Percentiles rank a stretch among this genome's conserved stretches.
Conservation (phyloP, 2,113 vertebrate species). For the Triplophysa siluroides region DNA sequence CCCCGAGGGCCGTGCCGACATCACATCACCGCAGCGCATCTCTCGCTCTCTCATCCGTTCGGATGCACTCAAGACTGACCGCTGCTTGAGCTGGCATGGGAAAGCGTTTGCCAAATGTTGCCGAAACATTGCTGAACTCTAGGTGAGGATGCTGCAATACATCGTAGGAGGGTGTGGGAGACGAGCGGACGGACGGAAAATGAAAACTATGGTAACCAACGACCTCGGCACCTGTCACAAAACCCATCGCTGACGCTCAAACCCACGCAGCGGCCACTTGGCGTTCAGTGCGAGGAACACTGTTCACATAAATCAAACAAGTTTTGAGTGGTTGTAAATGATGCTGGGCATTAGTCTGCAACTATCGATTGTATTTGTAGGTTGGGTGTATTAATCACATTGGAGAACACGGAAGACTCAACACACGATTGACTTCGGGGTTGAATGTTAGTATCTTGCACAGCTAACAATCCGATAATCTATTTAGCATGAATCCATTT, state of each 20-base stretch:
- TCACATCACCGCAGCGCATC: background rate
- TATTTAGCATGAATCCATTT: background rate
- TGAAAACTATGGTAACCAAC: background rate
- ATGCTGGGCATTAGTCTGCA: background rate
- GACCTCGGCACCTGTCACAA: background rate
- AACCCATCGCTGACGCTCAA: background rate
- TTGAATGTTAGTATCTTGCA: background rate
- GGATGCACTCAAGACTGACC: background rate
- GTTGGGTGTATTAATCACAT: background rate
- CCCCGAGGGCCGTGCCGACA: constrained; percentile 7
- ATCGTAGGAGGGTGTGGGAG: background rate
- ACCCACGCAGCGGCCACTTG: constrained; percentile 4
- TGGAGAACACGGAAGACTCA: background rate
- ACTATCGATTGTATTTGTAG: background rate
- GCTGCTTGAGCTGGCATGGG: background rate
- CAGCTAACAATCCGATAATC: background rate
- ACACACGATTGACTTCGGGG: background rate
- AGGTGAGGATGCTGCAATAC: background rate
- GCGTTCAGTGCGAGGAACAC: background rate
- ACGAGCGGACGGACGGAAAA: background rate
- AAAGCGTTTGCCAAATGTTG: background rate
- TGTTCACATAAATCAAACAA: background rate
- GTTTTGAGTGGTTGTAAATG: background rate
- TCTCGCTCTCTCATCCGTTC: background rate
- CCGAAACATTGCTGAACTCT: background rate